Evolutionary conservation across 2,113 vertebrate genomes (phyloP).

Genomic region (Argyrosomus japonicus): DNA sequence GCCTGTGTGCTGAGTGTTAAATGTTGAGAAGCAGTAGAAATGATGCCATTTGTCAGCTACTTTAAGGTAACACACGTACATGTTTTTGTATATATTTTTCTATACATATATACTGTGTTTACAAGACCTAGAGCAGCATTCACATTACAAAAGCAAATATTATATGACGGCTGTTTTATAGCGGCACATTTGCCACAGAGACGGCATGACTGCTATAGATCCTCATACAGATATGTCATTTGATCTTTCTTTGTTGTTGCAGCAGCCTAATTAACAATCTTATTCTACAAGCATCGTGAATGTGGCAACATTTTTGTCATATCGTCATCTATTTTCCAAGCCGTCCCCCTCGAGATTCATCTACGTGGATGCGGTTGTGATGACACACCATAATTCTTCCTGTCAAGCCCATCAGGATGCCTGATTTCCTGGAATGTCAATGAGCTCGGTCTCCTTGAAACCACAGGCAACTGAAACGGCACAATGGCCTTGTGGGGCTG

Average conservation of each 20-base stretch:
- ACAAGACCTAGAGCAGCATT: conserved; percentile 17
- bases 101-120: conserved; percentile 13
- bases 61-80: conserved; percentile 9
- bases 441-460: conserved; percentile 77
- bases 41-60: conserved; percentile 53
- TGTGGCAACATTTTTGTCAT: conserved; percentile 44
- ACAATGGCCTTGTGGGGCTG: conserved; percentile 59
- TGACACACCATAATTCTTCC: conserved; percentile 76
- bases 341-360: conserved; percentile 55
- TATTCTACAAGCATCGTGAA: conserved; percentile 34
- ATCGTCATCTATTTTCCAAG: conserved; percentile 41
- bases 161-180: conserved; percentile 6
- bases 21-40: conserved; percentile 30
- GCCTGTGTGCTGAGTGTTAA: conserved; percentile 33
- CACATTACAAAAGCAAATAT: conserved; percentile 17
- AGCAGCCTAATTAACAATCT: conserved; percentile 44
- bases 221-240: conserved; percentile 7
- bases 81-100: conserved; percentile 7
- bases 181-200: neutral
- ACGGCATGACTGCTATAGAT: neutral
- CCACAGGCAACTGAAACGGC: conserved; percentile 55
- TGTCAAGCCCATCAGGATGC: conserved; percentile 73
- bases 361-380: conserved; percentile 51
- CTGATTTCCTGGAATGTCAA: conserved; percentile 77
- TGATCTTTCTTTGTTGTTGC: conserved; percentile 13